Conservation (phyloP, 2,113 vertebrate species). For the Pelusios castaneus region DNA sequence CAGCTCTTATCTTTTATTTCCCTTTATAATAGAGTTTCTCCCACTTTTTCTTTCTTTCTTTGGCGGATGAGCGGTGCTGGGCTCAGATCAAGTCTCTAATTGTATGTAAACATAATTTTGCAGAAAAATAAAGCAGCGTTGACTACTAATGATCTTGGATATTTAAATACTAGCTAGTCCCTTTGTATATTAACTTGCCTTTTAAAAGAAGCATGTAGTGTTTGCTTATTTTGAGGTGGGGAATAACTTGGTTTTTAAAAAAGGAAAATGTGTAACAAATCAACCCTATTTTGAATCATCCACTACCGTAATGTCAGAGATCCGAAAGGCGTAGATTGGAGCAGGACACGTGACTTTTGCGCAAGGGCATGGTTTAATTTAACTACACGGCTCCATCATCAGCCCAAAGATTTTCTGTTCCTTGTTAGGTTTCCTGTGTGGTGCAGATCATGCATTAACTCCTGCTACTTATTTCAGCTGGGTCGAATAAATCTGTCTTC, state of each 20-base stretch:
- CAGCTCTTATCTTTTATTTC: conserved; percentile 55
- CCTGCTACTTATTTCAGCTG: not conserved
- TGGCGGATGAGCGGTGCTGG: conserved; percentile 50
- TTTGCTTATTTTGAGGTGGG: conserved; percentile 56
- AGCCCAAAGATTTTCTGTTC: not conserved
- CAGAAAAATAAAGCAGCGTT: conserved; percentile 68
- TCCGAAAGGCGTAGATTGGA: not conserved
- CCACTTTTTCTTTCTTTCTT: conserved; percentile 38
- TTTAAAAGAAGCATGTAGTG: conserved; percentile 29
- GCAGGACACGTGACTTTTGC: conserved; percentile 29
- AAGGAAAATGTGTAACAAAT: conserved; percentile 49
- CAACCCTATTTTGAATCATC: not conserved
- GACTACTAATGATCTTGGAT: conserved; percentile 50
- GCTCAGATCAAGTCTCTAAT: conserved; percentile 45
- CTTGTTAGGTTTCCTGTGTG: not conserved
- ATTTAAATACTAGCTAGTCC: conserved; percentile 39
- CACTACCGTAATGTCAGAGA: not conserved
- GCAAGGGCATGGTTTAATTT: not conserved
- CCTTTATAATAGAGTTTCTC: conserved; percentile 49
- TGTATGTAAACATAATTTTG: conserved; percentile 69
- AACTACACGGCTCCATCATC: not conserved
- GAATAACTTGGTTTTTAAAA: conserved; percentile 36
- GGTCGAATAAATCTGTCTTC: not conserved
- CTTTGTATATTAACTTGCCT: conserved; percentile 42
- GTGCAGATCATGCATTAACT: not conserved